Conservation (phyloP, 2,113 vertebrate genomes). For the Corvus moneduloides region DNA sequence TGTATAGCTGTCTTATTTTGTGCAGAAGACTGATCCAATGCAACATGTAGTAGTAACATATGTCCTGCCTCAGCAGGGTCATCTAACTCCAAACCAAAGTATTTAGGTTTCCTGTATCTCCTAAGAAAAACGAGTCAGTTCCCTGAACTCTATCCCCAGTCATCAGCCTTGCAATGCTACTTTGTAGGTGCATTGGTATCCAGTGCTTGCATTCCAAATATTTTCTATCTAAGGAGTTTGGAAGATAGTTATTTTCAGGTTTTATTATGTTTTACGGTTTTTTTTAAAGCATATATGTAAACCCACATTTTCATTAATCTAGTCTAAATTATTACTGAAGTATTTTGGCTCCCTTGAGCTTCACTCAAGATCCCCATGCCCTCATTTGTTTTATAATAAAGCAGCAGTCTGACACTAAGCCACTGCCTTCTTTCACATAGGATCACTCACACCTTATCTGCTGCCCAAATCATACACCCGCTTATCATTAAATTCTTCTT, state of each 20-base stretch:
- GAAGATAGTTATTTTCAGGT: background rate
- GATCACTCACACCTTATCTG: background rate
- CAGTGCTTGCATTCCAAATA: background rate
- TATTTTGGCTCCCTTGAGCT: background rate
- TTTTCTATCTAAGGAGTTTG: background rate
- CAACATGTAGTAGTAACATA: background rate
- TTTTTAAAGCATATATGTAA: background rate
- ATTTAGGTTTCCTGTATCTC: background rate
- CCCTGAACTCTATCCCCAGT: background rate
- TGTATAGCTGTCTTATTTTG: background rate
- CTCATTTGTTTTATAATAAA: background rate
- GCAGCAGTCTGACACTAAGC: background rate
- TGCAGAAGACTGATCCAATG: background rate
- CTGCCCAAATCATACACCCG: background rate
- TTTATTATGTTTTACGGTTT: background rate
- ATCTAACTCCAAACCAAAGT: background rate
- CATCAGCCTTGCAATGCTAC: background rate
- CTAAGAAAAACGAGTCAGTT: background rate
- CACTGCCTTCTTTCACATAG: background rate
- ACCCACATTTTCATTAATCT: background rate
- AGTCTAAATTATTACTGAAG: background rate
- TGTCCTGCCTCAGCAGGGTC: background rate
- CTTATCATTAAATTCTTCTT: background rate
- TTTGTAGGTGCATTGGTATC: background rate
- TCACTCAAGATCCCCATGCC: fast-evolving